Evolutionary conservation across 2,888 invertebrate species (phyloP), one percentile per base, ranked within the genome.

Genomic region (Leucozona laternaria): DNA sequence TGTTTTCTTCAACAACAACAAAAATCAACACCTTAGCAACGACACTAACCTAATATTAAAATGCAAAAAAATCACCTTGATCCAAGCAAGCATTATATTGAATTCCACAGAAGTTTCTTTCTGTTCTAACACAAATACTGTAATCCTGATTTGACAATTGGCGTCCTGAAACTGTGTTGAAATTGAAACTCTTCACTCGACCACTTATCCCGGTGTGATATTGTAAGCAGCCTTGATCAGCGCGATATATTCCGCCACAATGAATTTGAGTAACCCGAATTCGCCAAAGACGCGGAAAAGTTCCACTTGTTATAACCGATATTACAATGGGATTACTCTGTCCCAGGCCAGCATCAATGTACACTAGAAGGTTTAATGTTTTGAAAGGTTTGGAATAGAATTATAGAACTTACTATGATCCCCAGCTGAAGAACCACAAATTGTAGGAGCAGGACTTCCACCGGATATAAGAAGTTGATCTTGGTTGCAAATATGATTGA

Each of bases 71-170:
- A 25, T 15, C 22, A 95, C 96, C 95, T 86, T 95, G 93, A 90
- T 97, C 95, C 2, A 94, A 92, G 89, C 97, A 97, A 5, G 95
- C 94, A 17, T 95, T 95, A 90, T 97, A 97, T 89, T 97, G 97
- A 58, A 97, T 96, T 0, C 97, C 96, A 89, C 97, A 98, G 91
- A 97, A 97, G 91, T 97, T 97, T 83, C 96, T 94, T 91, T 97
- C 97, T 90, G 95, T 96, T 37, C 97, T 93, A 50, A 97, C 94
- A 91, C 97, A 98, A 87, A 97, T 95, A 88, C 97, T 96, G 91
- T 98, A 98, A 91, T 97, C 97, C 91, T 97, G 97, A 92, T 97
- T 97, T 76, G 97, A 97, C 20, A 97, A 94, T 90, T 97, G 97
- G 2, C 96, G 93, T 0, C 97, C 97, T 0, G 94, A 94, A 0